Base-by-base conservation (phyloP, 2,888 invertebrate genomes). In the Cyclophora punctaria region DNA sequence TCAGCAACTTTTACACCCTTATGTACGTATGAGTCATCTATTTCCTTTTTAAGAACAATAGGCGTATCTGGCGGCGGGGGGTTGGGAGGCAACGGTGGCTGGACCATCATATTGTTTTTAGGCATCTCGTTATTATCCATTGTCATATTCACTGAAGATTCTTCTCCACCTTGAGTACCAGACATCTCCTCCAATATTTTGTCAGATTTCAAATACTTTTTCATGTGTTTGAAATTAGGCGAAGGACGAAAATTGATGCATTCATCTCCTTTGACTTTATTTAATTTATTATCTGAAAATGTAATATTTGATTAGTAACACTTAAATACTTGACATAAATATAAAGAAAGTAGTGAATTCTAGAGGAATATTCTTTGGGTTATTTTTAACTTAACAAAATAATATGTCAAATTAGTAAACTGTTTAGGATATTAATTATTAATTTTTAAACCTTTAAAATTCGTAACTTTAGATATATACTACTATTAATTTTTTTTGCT, bases 211-310 rank as follows among this genome's bases (percentile, higher is more conserved):
- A 80, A 60, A 55, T 77, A 80, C 46, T 84, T 83, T 58, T 74
- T 80, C 83, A 83, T 84, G 40, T 80, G 77, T 62, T 75, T 79
- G 46, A 80, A 79, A 54, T 81, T 80, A 34, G 75, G 76, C 0
- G 78, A 80, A 7, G 80, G 73, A 7, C 71, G 67, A 58, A 80
- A 80, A 35, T 73, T 73, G 42, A 80, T 69, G 5, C 58, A 58
- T 37, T 76, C 69, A 52, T 76, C 78, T 57, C 75, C 78, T 57
- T 76, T 70, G 49, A 66, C 67, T 37, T 44, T 41, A 50, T 44
- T 41, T 49, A 49, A 47, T 50, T 45, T 48, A 1, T 54, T 50
- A 53, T 52, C 53, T 55, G 50, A 45, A 56, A 55, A 37, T 1
- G 1, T 20, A 1, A 20, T 20, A 20, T 20, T 20, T 20, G 20